phyloP scores from a whole-genome alignment of 1,140 invertebrate species.

The Sarcophaga bullata region DNA sequence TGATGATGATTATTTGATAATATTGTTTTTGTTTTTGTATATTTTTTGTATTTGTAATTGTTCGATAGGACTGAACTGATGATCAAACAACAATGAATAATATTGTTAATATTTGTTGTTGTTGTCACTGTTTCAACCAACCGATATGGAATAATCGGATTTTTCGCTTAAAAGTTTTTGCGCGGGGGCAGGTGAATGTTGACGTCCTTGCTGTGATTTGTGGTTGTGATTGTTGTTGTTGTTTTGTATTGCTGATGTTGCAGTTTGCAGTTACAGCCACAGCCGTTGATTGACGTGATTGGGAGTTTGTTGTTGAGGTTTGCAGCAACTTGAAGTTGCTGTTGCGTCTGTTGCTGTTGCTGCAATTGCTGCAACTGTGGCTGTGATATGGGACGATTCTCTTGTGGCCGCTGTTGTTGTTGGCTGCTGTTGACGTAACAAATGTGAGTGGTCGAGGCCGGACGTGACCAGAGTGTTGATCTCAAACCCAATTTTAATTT shows the following conservation, averaged over 20 bases:
- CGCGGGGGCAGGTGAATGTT: slow-evolving; percentile 61
- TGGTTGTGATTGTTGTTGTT: slow-evolving; percentile 54
- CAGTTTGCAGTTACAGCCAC: slow-evolving; percentile 54
- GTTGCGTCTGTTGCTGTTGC: slow-evolving; percentile 59
- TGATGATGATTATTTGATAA: too few species aligned
- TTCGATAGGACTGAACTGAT: not conserved
- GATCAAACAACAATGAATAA: slow-evolving; percentile 8
- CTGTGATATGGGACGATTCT: slow-evolving; percentile 43
- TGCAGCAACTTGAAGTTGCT: slow-evolving; percentile 47
- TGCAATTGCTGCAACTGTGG: slow-evolving; percentile 52
- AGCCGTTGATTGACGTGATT: slow-evolving; percentile 49
- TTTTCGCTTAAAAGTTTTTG: slow-evolving; percentile 63
- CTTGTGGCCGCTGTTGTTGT: slow-evolving; percentile 54
- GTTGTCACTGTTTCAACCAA: slow-evolving; percentile 53
- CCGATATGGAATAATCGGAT: slow-evolving; percentile 65
- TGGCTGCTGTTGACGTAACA: slow-evolving; percentile 66
- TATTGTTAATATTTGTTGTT: slow-evolving; percentile 23
- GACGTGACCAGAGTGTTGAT: slow-evolving; percentile 78
- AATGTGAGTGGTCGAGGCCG: slow-evolving; percentile 68
- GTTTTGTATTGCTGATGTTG: slow-evolving; percentile 60
- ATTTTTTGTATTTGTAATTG: too few species aligned
- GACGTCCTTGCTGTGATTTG: slow-evolving; percentile 56
- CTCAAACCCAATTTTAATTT: slow-evolving; percentile 77
- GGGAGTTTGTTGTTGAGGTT: not conserved
- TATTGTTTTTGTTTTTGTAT: too few species aligned